Evolutionary conservation across 2,888 invertebrate genomes (phyloP).

Genomic region (Panopea generosa): DNA sequence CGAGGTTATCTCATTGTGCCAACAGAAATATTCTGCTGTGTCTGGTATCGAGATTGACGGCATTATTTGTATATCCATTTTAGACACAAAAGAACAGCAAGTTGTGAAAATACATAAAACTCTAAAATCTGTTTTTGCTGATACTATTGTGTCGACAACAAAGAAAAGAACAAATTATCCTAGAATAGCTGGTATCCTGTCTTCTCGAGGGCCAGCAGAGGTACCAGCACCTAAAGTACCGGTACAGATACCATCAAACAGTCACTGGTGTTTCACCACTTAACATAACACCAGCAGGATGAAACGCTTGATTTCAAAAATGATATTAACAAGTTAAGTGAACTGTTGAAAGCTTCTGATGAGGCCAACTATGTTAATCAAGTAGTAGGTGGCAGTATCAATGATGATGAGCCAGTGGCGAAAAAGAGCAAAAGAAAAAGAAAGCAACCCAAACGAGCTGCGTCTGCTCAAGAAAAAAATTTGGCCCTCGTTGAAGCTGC

Average conservation of each 20-base stretch:
- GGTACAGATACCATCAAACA: no score
- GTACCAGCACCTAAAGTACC: background rate
- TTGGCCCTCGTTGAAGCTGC: background rate
- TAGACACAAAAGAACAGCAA: conserved; percentile 63
- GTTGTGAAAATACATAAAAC: conserved; percentile 69
- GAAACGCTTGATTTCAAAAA: conserved; percentile 19
- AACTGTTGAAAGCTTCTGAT: conserved; percentile 39
- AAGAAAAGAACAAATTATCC: conserved; percentile 14
- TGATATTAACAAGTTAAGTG: conserved; percentile 43
- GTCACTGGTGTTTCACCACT: no score
- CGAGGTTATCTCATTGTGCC: conserved; percentile 64
- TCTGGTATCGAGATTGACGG: conserved; percentile 66
- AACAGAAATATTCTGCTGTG: conserved; percentile 50
- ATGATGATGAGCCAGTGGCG: background rate
- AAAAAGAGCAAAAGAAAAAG: conserved; percentile 42
- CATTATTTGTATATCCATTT: conserved; percentile 66
- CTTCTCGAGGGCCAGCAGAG: background rate
- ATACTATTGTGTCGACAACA: background rate
- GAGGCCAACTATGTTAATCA: background rate
- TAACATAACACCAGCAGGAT: no score
- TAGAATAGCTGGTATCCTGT: conserved; percentile 19
- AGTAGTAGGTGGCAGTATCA: background rate
- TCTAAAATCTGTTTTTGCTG: conserved; percentile 42
- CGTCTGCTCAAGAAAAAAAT: background rate
- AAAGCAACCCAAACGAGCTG: conserved; percentile 28